These are phyloP conservation scores for Meandrusa payeni DNA, from an alignment of 2,888 invertebrate species.

Conservation along the genomic window DNA sequence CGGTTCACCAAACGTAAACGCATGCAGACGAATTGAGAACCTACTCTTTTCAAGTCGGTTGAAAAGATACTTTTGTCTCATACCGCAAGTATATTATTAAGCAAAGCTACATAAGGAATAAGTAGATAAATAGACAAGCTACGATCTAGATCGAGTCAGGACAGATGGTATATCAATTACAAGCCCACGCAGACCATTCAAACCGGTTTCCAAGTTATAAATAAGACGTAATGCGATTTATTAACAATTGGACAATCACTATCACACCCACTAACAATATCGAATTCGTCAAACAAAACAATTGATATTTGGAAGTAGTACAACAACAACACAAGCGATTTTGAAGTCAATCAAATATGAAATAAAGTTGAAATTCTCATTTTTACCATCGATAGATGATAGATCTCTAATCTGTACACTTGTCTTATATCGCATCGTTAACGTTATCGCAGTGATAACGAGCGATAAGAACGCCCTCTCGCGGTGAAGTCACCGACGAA, in stretches of 20 bases:
- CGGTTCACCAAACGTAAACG: no score
- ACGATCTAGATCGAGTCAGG: background rate
- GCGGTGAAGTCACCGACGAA: constrained; percentile 31
- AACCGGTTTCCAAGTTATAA: constrained; percentile 4
- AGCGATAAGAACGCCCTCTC: constrained; percentile 29
- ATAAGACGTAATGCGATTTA: constrained; percentile 2
- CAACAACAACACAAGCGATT: background rate
- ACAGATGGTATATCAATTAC: constrained; percentile 10
- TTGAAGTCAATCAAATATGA: background rate
- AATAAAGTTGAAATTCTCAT: background rate
- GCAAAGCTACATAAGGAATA: no score
- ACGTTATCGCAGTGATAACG: constrained; percentile 29
- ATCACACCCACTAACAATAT: background rate
- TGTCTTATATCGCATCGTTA: constrained; percentile 23
- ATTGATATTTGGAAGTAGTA: constrained; percentile 18
- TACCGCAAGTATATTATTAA: no score
- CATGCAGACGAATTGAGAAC: no score
- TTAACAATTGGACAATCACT: constrained; percentile 13
- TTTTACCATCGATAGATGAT: background rate
- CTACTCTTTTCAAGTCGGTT: no score
- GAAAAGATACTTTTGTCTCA: no score
- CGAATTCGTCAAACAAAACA: constrained; percentile 19
- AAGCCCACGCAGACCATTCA: background rate
- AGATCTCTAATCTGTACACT: constrained; percentile 20
- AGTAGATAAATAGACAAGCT: no score